Base-by-base conservation (phyloP, 1,140 invertebrate species). In the Theocolax elegans region DNA sequence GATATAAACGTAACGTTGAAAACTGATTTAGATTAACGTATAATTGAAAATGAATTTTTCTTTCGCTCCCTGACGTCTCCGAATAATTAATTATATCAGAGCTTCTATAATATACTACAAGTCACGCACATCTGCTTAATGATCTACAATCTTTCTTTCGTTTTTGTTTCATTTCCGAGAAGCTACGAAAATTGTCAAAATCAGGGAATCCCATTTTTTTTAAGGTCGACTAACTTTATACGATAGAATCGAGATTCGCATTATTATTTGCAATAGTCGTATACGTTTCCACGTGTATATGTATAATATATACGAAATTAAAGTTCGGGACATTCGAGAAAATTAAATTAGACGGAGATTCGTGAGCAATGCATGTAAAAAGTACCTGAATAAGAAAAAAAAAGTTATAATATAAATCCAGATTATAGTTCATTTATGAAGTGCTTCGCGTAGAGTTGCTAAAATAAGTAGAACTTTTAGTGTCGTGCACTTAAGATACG, bases 321-420 rank as follows among this genome's bases (percentile, higher is more conserved):
- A n/a, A n/a, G n/a, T n/a, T n/a, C n/a, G n/a, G n/a, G n/a, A n/a
- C n/a, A n/a, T n/a, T n/a, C n/a, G n/a, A n/a, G n/a, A n/a, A n/a
- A n/a, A n/a, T n/a, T n/a, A n/a, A n/a, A n/a, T n/a, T n/a, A n/a
- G n/a, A n/a, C n/a, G n/a, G n/a, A n/a, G n/a, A n/a, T n/a, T n/a
- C n/a, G n/a, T n/a, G n/a, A n/a, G n/a, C n/a, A n/a, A 25, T 62
- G 42, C 59, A 25, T 23, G 23, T 27, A 19, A 67, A 58, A 49
- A 13, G 29, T 8, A 46, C 10, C 1, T 15, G 6, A 40, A 27
- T 27, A 65, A 3, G 25, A 10, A 17, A 44, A 25, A 40, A 23
- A 44, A 51, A 40, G 31, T 60, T 29, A 17, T 31, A 12, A 67
- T 51, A 46, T 67, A 67, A 67, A 40, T 67, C n/a, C 46, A 13